Base-by-base conservation (phyloP, 2,888 invertebrate species). In the Lomographa bimaculata region DNA sequence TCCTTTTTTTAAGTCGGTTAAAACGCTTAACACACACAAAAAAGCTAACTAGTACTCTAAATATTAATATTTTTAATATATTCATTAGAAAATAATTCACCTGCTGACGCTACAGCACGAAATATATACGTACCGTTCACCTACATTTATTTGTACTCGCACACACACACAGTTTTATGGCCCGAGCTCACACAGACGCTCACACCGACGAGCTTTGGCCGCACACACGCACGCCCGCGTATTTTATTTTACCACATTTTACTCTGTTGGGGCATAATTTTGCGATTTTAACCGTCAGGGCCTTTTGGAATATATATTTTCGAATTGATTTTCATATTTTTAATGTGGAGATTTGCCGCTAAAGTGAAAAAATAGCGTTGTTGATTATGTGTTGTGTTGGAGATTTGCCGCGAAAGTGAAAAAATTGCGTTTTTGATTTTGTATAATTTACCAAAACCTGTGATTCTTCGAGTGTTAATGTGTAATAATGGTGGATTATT, bases 111-210 rank as follows among this genome's bases (percentile, higher is more conserved):
- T 73, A 72, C 70, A 54, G 71, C 69, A 53, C 35, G 60, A 56
- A 69, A 72, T 79, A 79, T 79, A 78, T 79, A 86, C 79, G 68
- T 73, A 77, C 74, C 65, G 71, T 71, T 84, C 81, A 84, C 86
- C 85, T 84, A 86, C 85, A 86, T 87, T 84, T 84, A 84, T 85
- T 81, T 84, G 77, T 75, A 59, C 72, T 77, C 85, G 44, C 85
- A 85, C 85, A 86, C 86, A 71, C 40, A 3, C 64, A 35, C 68
- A 64, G 51, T 74, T 81, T 83, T 80, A 85, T 79, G 63, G 81
- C 81, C 41, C 54, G 52, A 53, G 49, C 67, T 63, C 77, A 54
- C 74, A 62, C 64, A 63, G 65, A 62, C 48, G 51, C 38, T 3
- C 21, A 32, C 30, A 7, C 12, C 24, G 35, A 35, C 41, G 25